Conservation (phyloP, 2,888 invertebrate species). For the Drosophila lacicola region DNA sequence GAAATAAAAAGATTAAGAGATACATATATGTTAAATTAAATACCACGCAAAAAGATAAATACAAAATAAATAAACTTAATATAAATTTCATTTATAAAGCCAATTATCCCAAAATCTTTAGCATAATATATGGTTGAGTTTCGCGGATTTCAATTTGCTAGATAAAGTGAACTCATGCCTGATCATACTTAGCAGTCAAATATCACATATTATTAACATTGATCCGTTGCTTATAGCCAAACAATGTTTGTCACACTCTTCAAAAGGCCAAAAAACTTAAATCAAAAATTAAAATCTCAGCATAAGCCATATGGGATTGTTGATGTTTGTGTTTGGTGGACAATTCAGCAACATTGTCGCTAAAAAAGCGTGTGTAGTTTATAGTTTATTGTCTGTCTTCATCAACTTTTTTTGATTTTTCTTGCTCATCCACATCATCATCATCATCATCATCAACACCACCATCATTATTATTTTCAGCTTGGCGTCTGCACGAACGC, state of each 20-base stretch:
- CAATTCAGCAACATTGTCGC: slow-evolving; percentile 39
- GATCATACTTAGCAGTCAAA: not conserved
- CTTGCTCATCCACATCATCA: slow-evolving; percentile 34
- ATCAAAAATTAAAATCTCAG: not conserved
- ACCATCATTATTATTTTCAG: slow-evolving; percentile 50
- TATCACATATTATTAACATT: not conserved
- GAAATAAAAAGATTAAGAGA: not conserved
- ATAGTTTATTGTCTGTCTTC: slow-evolving; percentile 43
- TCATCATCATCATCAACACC: slow-evolving; percentile 28
- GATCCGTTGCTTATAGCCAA: not conserved
- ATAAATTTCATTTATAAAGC: not conserved
- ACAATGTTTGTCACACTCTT: not conserved
- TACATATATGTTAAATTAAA: too few species aligned
- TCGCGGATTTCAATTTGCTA: not conserved
- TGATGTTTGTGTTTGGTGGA: slow-evolving; percentile 24
- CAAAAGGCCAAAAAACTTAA: not conserved
- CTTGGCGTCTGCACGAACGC: slow-evolving; percentile 64
- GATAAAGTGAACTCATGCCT: not conserved
- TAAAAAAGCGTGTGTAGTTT: slow-evolving; percentile 25
- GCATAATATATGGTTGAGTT: not conserved
- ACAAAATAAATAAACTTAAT: not conserved
- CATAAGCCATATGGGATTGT: slow-evolving; percentile 4
- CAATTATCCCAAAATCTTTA: too few species aligned
- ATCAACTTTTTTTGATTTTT: slow-evolving; percentile 43
- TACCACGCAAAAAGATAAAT: too few species aligned